Percentiles rank a stretch among this genome's conserved stretches.
phyloP scores from a whole-genome alignment of 2,888 invertebrate species.

The Meiosimyza decipiens region DNA sequence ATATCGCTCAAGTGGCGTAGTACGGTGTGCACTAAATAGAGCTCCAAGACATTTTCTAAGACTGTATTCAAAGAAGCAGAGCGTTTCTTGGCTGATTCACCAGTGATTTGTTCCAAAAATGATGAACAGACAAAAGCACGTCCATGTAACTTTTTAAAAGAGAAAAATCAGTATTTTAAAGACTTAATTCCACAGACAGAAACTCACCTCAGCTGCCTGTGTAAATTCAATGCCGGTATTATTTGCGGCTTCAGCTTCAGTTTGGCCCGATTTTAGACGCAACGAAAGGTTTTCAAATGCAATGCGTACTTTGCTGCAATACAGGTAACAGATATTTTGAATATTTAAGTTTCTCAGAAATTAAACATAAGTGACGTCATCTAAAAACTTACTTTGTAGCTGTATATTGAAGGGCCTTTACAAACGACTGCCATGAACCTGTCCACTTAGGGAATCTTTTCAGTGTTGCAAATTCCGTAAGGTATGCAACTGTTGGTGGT shows the following conservation, averaged over 20 bases:
- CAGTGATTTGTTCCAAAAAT: conserved; percentile 78
- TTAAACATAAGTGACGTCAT: not conserved
- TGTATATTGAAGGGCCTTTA: conserved; percentile 66
- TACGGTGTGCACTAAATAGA: conserved; percentile 82
- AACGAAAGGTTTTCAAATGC: conserved; percentile 78
- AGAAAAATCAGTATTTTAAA: not conserved
- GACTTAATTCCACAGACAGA: not conserved
- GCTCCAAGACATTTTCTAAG: conserved; percentile 77
- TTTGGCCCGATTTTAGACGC: conserved; percentile 73
- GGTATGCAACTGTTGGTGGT: conserved; percentile 78
- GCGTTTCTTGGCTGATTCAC: conserved; percentile 68
- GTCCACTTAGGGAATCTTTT: conserved; percentile 54
- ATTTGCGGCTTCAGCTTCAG: conserved; percentile 87
- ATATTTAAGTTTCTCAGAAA: too few species aligned
- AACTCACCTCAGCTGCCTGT: conserved; percentile 80
- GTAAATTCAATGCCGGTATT: conserved; percentile 84
- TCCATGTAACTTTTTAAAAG: conserved; percentile 78
- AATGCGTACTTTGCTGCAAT: conserved; percentile 75
- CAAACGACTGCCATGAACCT: conserved; percentile 59
- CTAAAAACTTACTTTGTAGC: conserved; percentile 66
- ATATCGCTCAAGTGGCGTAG: conserved; percentile 78
- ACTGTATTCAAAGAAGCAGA: conserved; percentile 74
- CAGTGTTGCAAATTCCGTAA: conserved; percentile 58
- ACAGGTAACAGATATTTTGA: not conserved
- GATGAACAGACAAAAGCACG: conserved; percentile 82